Conservation (phyloP, 2,888 invertebrate species). For the Macaria notata region DNA sequence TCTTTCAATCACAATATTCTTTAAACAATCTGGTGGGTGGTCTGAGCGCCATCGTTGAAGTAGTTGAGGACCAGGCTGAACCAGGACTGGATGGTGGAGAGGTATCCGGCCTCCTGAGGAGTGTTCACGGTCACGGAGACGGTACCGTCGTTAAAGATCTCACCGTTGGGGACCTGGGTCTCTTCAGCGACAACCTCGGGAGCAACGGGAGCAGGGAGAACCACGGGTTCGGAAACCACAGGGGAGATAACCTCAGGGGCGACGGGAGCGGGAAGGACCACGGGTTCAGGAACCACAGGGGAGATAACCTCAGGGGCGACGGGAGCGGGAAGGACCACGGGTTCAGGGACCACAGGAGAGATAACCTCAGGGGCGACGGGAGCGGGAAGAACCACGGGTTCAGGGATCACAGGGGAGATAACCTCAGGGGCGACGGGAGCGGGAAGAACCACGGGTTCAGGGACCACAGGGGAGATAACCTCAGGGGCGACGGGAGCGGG, state of each 20-base stretch:
- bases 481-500: constrained; percentile 34
- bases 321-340: constrained; percentile 16
- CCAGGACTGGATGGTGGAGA: constrained; percentile 60
- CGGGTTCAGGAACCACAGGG: constrained; percentile 29
- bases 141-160: constrained; percentile 59
- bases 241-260: constrained; percentile 11
- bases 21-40: constrained; percentile 58
- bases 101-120: constrained; percentile 48
- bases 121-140: constrained; percentile 57
- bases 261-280: constrained; percentile 20
- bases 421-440: constrained; percentile 28
- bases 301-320: constrained; percentile 12
- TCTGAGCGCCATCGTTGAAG: constrained; percentile 51
- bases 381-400: constrained; percentile 31
- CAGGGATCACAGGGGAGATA: constrained; percentile 12
- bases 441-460: constrained; percentile 31
- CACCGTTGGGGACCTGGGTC: constrained; percentile 40
- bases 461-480: neutral
- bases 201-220: constrained; percentile 1
- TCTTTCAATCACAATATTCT: neutral
- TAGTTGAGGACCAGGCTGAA: constrained; percentile 61
- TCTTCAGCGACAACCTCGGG: constrained; percentile 18
- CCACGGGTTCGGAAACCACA: constrained; percentile 16
- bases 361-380: constrained; percentile 30
- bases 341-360: constrained; percentile 1